Percentiles rank a stretch among this genome's conserved stretches.
Conservation (phyloP, 2,888 invertebrate genomes). For the Ferdinandea cuprea region DNA sequence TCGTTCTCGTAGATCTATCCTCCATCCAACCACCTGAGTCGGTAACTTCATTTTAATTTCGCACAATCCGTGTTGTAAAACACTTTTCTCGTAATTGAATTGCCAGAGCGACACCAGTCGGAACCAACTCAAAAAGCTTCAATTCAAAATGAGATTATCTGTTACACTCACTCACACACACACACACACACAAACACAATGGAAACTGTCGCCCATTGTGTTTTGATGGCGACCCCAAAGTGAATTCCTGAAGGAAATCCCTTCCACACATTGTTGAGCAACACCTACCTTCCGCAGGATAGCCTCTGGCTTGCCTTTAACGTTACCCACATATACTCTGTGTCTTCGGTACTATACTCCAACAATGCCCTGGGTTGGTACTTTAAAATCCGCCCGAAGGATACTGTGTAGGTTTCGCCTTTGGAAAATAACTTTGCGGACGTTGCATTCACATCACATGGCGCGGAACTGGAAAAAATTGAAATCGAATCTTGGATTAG, state of each 20-base stretch:
- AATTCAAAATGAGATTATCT: conserved; percentile 59
- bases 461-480: conserved; percentile 35
- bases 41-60: conserved; percentile 51
- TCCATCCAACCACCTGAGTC: conserved; percentile 75
- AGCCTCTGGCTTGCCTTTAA: conserved; percentile 42
- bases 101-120: conserved; percentile 44
- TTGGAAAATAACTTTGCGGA: conserved; percentile 17
- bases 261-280: conserved; percentile 35
- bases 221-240: conserved; percentile 10
- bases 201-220: conserved; percentile 34
- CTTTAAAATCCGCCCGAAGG: conserved; percentile 28
- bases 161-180: conserved; percentile 5
- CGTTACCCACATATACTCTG: conserved; percentile 29
- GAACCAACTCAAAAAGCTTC: conserved; percentile 35
- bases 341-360: conserved; percentile 37
- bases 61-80: conserved; percentile 44
- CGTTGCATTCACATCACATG: conserved; percentile 31
- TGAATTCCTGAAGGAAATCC: conserved; percentile 47
- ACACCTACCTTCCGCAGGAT: conserved; percentile 15
- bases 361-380: too few species aligned
- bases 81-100: conserved; percentile 67
- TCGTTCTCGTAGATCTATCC: background rate
- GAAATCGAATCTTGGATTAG: conserved; percentile 66
- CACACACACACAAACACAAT: conserved; percentile 2
- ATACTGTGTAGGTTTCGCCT: conserved; percentile 24